A percentile compares a stretch with the other conserved stretches of the same genome.
phyloP scores from a whole-genome alignment of 2,113 vertebrate species.

The Herpetotheres cachinnans region DNA sequence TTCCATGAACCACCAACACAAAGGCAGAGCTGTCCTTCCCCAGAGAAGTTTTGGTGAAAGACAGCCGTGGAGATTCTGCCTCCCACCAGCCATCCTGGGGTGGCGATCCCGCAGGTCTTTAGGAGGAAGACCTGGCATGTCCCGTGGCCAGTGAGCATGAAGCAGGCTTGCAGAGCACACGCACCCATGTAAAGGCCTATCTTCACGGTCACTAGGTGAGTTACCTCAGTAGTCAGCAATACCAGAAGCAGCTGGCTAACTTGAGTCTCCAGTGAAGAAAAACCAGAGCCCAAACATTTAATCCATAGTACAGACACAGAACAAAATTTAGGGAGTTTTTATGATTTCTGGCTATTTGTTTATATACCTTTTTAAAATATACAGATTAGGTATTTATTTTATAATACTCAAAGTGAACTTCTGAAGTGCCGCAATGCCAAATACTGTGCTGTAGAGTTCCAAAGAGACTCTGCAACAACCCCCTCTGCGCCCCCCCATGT shows the following conservation, averaged over 20 bases:
- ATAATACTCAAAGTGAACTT: neutral
- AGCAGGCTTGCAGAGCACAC: neutral
- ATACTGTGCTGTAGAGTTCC: neutral
- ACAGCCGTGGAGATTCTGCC: neutral
- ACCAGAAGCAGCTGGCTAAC: neutral
- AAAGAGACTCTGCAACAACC: neutral
- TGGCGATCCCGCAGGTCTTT: neutral
- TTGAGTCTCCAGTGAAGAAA: neutral
- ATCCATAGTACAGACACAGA: neutral
- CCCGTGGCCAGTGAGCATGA: rapidly evolving
- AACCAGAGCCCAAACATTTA: neutral
- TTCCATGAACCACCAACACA: rapidly evolving
- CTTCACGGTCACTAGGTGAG: neutral
- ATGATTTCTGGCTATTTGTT: neutral
- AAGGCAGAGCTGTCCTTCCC: neutral
- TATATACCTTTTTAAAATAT: neutral
- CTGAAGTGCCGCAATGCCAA: neutral
- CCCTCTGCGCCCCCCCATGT: rapidly evolving
- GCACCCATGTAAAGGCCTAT: neutral
- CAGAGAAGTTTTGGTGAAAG: neutral
- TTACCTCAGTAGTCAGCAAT: neutral
- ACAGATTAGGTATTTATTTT: neutral
- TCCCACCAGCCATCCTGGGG: neutral
- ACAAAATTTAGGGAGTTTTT: neutral
- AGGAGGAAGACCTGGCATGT: neutral